Base-by-base conservation (phyloP, 2,888 invertebrate genomes). In the Epinotia nisella region DNA sequence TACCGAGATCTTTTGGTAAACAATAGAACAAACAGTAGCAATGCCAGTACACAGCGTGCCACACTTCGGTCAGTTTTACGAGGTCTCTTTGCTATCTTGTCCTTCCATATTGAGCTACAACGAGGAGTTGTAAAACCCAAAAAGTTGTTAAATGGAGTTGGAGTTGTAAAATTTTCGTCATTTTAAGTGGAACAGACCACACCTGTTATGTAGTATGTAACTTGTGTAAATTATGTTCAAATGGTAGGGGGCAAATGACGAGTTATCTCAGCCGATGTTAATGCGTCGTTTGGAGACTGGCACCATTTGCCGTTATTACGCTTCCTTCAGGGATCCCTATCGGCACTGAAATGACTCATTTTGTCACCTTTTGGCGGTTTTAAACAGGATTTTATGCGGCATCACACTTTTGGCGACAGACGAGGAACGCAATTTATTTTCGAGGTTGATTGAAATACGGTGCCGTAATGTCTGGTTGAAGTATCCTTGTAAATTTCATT, bases 241-340 rank as follows among this genome's bases (percentile, higher is more conserved):
- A 15, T 76, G 76, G 87, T 89, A 83, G 11, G 73, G 70, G 58
- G 45, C 51, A 77, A 60, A 69, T 68, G 78, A 76, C 80, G 84
- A 85, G 85, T 85, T 86, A 84, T 84, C 83, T 79, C 81, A 78
- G 80, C 80, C 81, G 82, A 87, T 88, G 89, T 88, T 88, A 89
- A 90, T 87, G 85, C 83, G 81, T 76, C 81, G 81, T 83, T 80
- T 77, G 83, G 76, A 83, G 86, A 87, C 88, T 85, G 84, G 83
- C 78, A 80, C 85, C 90, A 89, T 90, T 90, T 86, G 84, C 89
- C 79, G 85, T 88, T 90, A 91, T 90, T 89, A 87, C 87, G 83
- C 82, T 78, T 84, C 83, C 81, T 82, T 85, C 83, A 79, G 81
- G 80, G 76, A 87, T 85, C 87, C 85, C 87, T 87, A 87, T 89